Base-by-base conservation (phyloP, 2,888 invertebrate genomes). In the Xylota sylvarum region DNA sequence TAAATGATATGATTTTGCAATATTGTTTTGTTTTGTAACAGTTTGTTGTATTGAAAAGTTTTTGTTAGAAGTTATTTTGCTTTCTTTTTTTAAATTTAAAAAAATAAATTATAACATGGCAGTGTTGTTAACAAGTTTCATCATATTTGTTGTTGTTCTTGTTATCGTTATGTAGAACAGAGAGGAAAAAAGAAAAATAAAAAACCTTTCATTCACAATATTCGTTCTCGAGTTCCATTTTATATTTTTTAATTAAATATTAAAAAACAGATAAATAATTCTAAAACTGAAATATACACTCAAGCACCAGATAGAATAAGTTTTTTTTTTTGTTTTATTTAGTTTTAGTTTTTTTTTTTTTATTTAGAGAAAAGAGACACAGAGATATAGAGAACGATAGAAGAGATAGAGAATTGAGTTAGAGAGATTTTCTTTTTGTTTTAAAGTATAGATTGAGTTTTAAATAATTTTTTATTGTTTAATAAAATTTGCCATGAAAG, bases 1-100 rank as follows among this genome's bases (percentile, higher is more conserved):
- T 84, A 88, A 85, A 82, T 87, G 87, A 88, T 87, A 88, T 87
- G 85, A 82, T 79, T 84, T 88, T 87, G 87, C 82, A 88, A 84
- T 88, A 79, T 84, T 86, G 81, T 88, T 82, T 83, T 87, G 70
- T 79, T 82, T 83, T 87, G 70, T 79, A 69, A 69, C 78, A 83
- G 76, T 79, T 65, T 64, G 43, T 56, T 10, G 58, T 80, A 37
- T 70, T 43, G 46, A 67, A 23, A 72, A 72, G 70, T 55, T 50
- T 43, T 32, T n/a, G n/a, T n/a, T n/a, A n/a, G n/a, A n/a, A n/a
- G n/a, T n/a, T n/a, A n/a, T n/a, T n/a, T n/a, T n/a, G n/a, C 50
- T 1, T 5, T 14, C 23, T 10, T 35, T 64, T 64, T 35, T 30
- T 23, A 23, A 70, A 32, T 55, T 40, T 17, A 72, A 79, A 46